Conservation (phyloP, 2,113 vertebrate species). For the Toxostoma redivivum region DNA sequence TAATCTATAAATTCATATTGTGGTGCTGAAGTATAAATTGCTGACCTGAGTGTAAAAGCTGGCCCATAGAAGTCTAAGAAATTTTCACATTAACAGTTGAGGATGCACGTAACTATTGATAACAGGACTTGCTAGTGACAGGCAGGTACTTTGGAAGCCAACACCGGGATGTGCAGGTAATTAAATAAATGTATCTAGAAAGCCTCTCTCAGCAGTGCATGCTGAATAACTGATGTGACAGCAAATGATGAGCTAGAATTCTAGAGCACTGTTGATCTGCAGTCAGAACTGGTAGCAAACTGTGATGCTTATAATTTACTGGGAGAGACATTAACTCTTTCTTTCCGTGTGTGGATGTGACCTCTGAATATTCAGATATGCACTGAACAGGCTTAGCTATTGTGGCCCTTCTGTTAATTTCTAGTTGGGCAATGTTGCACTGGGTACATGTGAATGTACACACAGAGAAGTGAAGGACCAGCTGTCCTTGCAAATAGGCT, state of each 20-base stretch:
- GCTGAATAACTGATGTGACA: constrained; percentile 29
- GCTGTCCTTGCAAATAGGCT: background rate
- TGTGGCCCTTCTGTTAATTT: background rate
- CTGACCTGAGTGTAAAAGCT: background rate
- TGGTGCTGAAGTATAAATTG: background rate
- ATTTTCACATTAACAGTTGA: background rate
- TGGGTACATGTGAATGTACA: background rate
- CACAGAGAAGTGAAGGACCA: background rate
- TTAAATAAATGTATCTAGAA: constrained; percentile 47
- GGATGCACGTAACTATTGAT: background rate
- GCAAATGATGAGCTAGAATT: background rate
- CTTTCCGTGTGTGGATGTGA: background rate
- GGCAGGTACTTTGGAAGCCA: constrained; percentile 6
- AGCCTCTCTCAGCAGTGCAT: background rate
- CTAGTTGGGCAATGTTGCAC: background rate
- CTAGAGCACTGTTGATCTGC: background rate
- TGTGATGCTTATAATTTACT: background rate
- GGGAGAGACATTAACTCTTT: background rate
- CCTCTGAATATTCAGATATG: background rate
- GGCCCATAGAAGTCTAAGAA: background rate
- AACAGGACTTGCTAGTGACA: background rate
- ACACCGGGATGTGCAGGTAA: background rate
- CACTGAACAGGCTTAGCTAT: background rate
- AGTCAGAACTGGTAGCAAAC: background rate
- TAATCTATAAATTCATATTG: background rate